These are phyloP conservation scores for Acleris sparsana DNA, from an alignment of 2,888 invertebrate genomes.

Conservation along the genomic window DNA sequence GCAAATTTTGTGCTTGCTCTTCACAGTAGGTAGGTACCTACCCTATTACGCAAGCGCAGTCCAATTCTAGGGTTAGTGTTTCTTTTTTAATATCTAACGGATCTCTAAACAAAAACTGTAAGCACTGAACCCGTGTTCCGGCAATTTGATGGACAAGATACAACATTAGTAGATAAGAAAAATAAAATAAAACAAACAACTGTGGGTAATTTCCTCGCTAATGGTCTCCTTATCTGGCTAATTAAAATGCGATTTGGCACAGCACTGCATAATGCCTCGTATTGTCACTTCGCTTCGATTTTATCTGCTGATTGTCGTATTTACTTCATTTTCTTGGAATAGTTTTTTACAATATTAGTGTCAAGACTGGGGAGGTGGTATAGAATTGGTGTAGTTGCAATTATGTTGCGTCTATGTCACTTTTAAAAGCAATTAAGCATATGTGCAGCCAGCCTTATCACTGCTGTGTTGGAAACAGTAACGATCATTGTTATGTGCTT, in stretches of 20 bases:
- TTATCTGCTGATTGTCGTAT: conserved; percentile 59
- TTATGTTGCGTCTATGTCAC: too few species aligned
- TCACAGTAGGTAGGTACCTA: background rate
- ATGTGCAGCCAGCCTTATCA: too few species aligned
- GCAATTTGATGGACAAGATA: conserved; percentile 72
- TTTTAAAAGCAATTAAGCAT: too few species aligned
- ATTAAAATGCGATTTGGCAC: conserved; percentile 82
- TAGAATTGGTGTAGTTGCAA: too few species aligned
- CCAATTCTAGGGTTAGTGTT: too few species aligned
- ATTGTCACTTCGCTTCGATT: conserved; percentile 70
- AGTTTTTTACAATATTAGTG: conserved; percentile 35
- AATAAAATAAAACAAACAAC: conserved; percentile 74
- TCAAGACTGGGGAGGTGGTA: conserved; percentile 5
- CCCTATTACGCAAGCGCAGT: too few species aligned
- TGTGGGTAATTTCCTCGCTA: conserved; percentile 76
- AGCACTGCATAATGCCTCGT: conserved; percentile 41
- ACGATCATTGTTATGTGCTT: too few species aligned
- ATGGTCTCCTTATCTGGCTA: conserved; percentile 75
- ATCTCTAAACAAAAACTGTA: background rate
- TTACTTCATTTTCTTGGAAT: conserved; percentile 51
- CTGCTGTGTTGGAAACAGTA: too few species aligned
- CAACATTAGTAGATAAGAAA: conserved; percentile 73
- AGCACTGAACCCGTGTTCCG: conserved; percentile 50
- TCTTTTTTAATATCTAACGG: background rate
- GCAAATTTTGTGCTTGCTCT: too few species aligned